Evolutionary conservation across 2,113 vertebrate species (phyloP).

Genomic region (Gavialis gangeticus): DNA sequence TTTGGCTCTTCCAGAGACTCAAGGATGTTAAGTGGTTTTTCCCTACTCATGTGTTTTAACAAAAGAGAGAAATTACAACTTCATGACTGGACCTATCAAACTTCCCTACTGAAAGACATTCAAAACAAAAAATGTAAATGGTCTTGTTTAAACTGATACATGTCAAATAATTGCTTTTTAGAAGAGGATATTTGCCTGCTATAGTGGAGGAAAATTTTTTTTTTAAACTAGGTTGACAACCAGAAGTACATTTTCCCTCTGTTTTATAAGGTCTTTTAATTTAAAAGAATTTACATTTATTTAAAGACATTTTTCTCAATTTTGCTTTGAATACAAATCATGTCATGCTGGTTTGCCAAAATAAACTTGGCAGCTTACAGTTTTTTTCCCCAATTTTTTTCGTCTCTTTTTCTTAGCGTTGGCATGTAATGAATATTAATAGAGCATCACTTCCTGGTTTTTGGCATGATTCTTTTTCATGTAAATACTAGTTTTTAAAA

Average conservation of each 20-base stretch:
- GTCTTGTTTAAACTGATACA: not conserved
- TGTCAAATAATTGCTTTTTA: not conserved
- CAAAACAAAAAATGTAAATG: not conserved
- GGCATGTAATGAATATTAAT: constrained; percentile 72
- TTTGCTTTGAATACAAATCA: constrained; percentile 71
- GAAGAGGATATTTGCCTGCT: not conserved
- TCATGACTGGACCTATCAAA: not conserved
- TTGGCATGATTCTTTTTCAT: constrained; percentile 64
- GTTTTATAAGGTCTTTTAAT: constrained; percentile 33
- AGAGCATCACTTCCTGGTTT: constrained; percentile 59
- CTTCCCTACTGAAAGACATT: not conserved
- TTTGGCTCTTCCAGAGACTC: not conserved
- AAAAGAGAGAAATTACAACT: not conserved
- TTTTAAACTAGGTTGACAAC: not conserved
- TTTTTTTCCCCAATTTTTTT: constrained; percentile 44
- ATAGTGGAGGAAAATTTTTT: not conserved
- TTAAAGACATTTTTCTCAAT: constrained; percentile 60
- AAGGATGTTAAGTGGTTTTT: not conserved
- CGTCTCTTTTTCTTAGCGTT: constrained; percentile 38
- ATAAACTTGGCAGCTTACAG: constrained; percentile 61
- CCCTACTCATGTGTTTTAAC: no score
- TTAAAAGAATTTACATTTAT: constrained; percentile 67
- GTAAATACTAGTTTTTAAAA: constrained; percentile 63
- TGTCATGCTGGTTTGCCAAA: constrained; percentile 64
- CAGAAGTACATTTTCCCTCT: constrained; percentile 34